Evolutionary conservation across 1,140 invertebrate species (phyloP).

Genomic region (Riptortus pedestris): DNA sequence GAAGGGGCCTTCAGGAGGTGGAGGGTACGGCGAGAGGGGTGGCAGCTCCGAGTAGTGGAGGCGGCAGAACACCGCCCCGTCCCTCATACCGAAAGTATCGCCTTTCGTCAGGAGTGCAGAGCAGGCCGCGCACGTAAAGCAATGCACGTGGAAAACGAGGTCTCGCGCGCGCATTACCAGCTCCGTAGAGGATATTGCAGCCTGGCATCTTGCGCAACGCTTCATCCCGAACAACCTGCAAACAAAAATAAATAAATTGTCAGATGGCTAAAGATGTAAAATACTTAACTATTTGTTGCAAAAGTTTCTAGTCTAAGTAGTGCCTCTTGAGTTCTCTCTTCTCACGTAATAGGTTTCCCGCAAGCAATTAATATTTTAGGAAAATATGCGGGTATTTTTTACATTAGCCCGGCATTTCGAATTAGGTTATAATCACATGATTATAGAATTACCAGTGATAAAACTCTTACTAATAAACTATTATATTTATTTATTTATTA

Average conservation of each 20-base stretch:
- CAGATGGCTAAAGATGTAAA: too few species aligned
- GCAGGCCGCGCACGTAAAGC: conserved; percentile 90
- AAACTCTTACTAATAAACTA: too few species aligned
- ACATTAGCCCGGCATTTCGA: too few species aligned
- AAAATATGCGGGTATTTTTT: too few species aligned
- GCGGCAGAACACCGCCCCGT: conserved; percentile 70
- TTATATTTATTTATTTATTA: too few species aligned
- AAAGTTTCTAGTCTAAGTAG: too few species aligned
- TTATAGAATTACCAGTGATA: too few species aligned
- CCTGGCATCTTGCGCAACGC: conserved; percentile 77
- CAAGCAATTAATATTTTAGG: not conserved
- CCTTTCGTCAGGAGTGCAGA: conserved; percentile 71
- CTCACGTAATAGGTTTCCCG: too few species aligned
- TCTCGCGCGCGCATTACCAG: conserved; percentile 89
- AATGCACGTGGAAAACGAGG: conserved; percentile 87
- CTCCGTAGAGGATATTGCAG: conserved; percentile 83
- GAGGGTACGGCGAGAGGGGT: conserved; percentile 43
- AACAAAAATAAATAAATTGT: conserved; percentile 35
- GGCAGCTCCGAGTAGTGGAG: conserved; percentile 54
- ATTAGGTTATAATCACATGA: too few species aligned
- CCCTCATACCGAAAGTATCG: conserved; percentile 86
- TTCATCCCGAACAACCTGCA: conserved; percentile 68
- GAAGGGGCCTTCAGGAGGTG: conserved; percentile 40
- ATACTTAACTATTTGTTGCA: too few species aligned
- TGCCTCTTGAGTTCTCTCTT: too few species aligned